A percentile compares a stretch with the other conserved stretches of the same genome.
phyloP scores from a whole-genome alignment of 2,888 invertebrate genomes.

The Drosophila subquinaria region DNA sequence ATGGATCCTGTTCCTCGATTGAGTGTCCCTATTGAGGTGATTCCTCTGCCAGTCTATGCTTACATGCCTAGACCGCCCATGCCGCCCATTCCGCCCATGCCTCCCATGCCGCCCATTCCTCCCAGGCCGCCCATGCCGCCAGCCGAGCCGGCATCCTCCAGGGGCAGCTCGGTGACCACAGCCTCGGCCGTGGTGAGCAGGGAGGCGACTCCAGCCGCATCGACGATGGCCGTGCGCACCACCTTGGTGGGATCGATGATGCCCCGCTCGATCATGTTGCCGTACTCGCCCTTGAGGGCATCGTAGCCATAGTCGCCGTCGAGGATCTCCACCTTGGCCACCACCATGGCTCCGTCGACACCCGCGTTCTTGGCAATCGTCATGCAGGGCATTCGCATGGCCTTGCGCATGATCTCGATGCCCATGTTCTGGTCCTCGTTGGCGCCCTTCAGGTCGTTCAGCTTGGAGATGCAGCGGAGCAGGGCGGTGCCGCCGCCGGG shows the following conservation, averaged over 20 bases:
- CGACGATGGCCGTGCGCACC: conserved; percentile 96
- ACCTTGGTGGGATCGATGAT: conserved; percentile 98
- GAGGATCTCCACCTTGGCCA: conserved; percentile 95
- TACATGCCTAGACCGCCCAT: conserved; percentile 50
- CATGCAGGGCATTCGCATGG: conserved; percentile 94
- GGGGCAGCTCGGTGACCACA: conserved; percentile 97
- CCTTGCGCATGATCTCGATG: conserved; percentile 94
- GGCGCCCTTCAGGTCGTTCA: conserved; percentile 88
- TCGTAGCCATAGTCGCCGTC: conserved; percentile 94
- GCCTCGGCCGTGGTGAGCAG: conserved; percentile 97
- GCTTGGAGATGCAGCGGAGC: conserved; percentile 90
- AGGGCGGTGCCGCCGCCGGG: conserved; percentile 98
- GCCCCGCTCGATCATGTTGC: conserved; percentile 97
- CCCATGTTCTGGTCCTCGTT: conserved; percentile 90
- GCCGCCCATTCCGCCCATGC: conserved; percentile 37
- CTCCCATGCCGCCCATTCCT: conserved; percentile 65
- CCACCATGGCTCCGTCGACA: conserved; percentile 95
- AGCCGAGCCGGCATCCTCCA: conserved; percentile 89
- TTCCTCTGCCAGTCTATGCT: background rate
- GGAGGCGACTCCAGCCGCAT: conserved; percentile 98
- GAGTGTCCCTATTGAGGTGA: background rate
- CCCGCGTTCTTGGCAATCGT: conserved; percentile 97
- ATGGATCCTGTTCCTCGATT: background rate
- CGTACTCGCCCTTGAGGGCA: conserved; percentile 94
- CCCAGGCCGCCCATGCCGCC: conserved; percentile 54